Conservation (phyloP, 2,113 vertebrate genomes). For the Martes martes region DNA sequence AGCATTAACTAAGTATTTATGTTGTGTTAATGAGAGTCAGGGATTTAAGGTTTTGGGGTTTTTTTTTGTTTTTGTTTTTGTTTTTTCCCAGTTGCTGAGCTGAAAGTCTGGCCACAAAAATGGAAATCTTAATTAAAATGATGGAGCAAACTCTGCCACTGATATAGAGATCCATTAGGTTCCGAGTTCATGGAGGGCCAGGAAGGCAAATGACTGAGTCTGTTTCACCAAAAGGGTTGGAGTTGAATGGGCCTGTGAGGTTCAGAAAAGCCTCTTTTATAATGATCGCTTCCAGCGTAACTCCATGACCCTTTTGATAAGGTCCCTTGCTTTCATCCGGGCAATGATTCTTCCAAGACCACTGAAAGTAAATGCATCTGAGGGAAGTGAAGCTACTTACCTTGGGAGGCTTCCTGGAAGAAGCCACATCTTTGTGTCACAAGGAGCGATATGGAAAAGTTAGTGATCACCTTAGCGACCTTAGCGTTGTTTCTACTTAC, state of each 20-base stretch:
- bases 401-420: conserved; percentile 1
- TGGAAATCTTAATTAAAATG: conserved; percentile 52
- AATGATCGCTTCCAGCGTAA: neutral
- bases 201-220: conserved; percentile 1
- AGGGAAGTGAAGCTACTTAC: neutral
- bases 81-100: neutral
- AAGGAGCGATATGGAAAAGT: neutral
- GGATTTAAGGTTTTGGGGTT: neutral
- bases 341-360: neutral
- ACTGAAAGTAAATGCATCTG: neutral
- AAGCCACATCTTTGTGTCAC: neutral
- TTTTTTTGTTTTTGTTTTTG: too few species aligned
- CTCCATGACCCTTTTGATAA: neutral
- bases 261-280: neutral
- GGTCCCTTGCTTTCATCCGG: neutral
- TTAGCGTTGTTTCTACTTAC: neutral
- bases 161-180: neutral
- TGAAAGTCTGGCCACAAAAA: conserved; percentile 26
- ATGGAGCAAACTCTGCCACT: neutral
- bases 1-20: conserved; percentile 50
- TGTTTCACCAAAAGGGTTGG: conserved; percentile 33
- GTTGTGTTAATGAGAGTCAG: conserved; percentile 6
- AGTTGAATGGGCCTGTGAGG: neutral
- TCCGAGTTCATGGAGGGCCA: neutral
- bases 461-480: neutral